Evolutionary conservation across 2,888 invertebrate genomes (phyloP), one percentile per base, ranked within the genome.

Genomic region (Phymatocera aterrima): DNA sequence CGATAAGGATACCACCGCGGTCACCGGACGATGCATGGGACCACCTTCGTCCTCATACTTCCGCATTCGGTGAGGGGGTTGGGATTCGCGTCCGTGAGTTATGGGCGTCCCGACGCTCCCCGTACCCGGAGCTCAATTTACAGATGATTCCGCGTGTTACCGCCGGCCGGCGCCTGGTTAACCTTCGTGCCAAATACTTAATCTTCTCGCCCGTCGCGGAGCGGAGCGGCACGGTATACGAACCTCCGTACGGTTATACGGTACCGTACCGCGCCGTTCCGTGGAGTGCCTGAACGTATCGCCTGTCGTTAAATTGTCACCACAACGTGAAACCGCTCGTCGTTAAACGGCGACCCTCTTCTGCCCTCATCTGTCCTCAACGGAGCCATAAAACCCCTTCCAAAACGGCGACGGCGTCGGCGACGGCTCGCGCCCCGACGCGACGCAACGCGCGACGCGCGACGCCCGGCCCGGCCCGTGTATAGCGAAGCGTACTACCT

Each of bases 81-180:
- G 88, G 87, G 88, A 87, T 86, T 86, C 89, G 85, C 15, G 90
- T 81, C 80, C 80, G 85, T 92, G 92, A 92, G 89, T 92, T 92
- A 92, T 92, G 91, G 91, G 88, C 88, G 84, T 86, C 85, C 86
- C 86, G 86, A 85, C 85, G 86, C 86, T 84, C 89, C 87, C 88
- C 88, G 90, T 90, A 89, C 88, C 91, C 91, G 91, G 91, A 91
- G 92, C 92, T 92, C 92, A 92, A 92, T 92, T 92, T 92, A 92
- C 92, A 92, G 92, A 92, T 91, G 92, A 92, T 92, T 92, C 91
- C 91, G 92, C 91, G 89, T 89, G 90, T 89, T 91, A 91, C 91
- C 90, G 89, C 87, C 86, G 88, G 87, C 91, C 91, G 91, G 90
- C 90, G 90, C 86, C 89, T 88, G 91, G 91, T 91, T 90, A 90